These are phyloP conservation scores for Drosophila barbarae DNA, from an alignment of 2,888 invertebrate species.

Conservation along the genomic window DNA sequence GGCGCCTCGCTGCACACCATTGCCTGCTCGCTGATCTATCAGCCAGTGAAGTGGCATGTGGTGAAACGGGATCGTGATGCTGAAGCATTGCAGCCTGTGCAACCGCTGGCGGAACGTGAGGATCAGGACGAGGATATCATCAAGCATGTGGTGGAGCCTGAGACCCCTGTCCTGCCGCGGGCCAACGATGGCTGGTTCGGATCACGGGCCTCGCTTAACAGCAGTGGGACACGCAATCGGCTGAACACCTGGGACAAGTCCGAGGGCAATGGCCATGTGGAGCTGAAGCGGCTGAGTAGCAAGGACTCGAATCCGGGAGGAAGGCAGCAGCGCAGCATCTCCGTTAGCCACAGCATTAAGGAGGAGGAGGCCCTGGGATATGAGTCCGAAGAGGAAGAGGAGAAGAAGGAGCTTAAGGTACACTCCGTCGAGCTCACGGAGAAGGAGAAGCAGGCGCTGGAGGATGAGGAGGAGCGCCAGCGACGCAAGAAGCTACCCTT, in stretches of 20 bases:
- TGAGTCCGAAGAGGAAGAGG: constrained; percentile 16
- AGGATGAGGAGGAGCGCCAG: constrained; percentile 57
- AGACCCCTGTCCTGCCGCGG: constrained; percentile 83
- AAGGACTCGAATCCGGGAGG: constrained; percentile 41
- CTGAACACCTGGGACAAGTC: constrained; percentile 62
- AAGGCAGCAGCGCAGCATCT: constrained; percentile 66
- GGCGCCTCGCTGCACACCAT: constrained; percentile 85
- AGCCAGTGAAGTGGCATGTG: constrained; percentile 88
- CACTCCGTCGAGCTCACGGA: constrained; percentile 31
- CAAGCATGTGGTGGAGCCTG: constrained; percentile 84
- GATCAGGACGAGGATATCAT: constrained; percentile 83
- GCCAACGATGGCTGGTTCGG: constrained; percentile 79
- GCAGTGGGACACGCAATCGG: constrained; percentile 60
- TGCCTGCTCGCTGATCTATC: constrained; percentile 84
- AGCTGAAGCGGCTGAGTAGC: constrained; percentile 69
- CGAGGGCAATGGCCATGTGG: constrained; percentile 50
- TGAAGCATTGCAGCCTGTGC: constrained; percentile 53
- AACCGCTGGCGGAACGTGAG: constrained; percentile 58
- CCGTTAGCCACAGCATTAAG: constrained; percentile 70
- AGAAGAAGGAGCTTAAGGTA: not conserved
- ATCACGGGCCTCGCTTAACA: constrained; percentile 72
- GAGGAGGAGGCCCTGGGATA: constrained; percentile 55
- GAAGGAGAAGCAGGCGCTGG: constrained; percentile 52
- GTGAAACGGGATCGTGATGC: constrained; percentile 79
- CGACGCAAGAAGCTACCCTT: constrained; percentile 80